A percentile compares a stretch with the other conserved stretches of the same genome.
Evolutionary conservation across 2,888 invertebrate genomes (phyloP).

Genomic region (Protophormia terraenovae): DNA sequence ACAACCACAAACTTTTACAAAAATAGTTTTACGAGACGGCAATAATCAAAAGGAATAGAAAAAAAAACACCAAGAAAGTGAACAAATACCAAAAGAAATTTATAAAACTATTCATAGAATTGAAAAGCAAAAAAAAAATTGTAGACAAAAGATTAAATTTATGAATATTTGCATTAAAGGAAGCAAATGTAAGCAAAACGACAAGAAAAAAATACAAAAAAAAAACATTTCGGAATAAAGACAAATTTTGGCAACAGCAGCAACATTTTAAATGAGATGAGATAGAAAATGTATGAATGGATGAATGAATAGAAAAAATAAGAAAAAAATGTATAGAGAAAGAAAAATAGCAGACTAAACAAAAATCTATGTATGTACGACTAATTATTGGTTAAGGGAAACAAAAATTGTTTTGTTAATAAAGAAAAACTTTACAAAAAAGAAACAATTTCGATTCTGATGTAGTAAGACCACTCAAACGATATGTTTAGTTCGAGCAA

Average conservation of each 20-base stretch:
- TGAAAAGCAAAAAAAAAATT: constrained; percentile 11
- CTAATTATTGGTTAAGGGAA: constrained; percentile 11
- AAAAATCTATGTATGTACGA: constrained; percentile 38
- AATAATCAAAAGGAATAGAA: constrained; percentile 25
- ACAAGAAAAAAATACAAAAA: neutral
- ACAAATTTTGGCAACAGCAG: constrained; percentile 60
- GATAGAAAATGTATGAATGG: neutral
- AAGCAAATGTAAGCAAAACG: constrained; percentile 51
- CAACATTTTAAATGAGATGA: constrained; percentile 50
- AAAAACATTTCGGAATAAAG: neutral
- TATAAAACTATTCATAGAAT: constrained; percentile 54
- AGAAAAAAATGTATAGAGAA: constrained; percentile 13
- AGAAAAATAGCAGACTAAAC: constrained; percentile 60
- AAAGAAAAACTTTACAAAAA: neutral
- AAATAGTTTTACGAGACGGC: constrained; percentile 36
- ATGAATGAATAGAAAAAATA: constrained; percentile 38
- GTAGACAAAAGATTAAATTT: constrained; percentile 63
- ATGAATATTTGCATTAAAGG: constrained; percentile 60
- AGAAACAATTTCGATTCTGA: no score
- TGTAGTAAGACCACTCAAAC: no score
- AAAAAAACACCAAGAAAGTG: constrained; percentile 4
- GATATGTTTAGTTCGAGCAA: no score
- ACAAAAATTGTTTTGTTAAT: neutral
- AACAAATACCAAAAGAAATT: constrained; percentile 13
- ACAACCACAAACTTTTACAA: constrained; percentile 42